Evolutionary conservation across 2,113 vertebrate species (phyloP).

Genomic region (Rhagologus leucostigma): DNA sequence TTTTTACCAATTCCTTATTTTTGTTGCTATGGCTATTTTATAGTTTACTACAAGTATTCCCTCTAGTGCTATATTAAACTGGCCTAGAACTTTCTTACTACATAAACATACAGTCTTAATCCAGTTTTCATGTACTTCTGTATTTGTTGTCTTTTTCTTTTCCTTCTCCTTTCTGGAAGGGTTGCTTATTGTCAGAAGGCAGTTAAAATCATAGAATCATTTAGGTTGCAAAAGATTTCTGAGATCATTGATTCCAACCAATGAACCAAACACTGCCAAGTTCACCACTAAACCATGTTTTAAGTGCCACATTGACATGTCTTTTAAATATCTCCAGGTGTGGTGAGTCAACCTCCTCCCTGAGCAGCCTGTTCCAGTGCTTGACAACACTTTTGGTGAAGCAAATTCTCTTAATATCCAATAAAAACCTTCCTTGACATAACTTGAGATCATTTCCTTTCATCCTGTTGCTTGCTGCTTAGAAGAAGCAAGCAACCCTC

Average conservation of each 20-base stretch:
- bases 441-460: neutral
- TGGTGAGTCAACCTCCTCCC: neutral
- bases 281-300: neutral
- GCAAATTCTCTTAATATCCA: neutral
- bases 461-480: neutral
- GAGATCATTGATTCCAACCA: neutral
- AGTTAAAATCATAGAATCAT: neutral
- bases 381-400: neutral
- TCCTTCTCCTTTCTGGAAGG: too few species aligned
- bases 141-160: neutral
- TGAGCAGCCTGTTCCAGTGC: neutral
- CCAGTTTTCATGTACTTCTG: neutral
- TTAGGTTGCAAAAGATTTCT: neutral
- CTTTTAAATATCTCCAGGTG: neutral
- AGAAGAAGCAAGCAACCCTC: too few species aligned
- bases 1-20: neutral
- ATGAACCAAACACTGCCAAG: neutral
- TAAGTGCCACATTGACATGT: neutral
- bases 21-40: neutral
- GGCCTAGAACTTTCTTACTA: neutral
- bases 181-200: neutral
- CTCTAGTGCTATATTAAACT: neutral
- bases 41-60: neutral
- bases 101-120: neutral
- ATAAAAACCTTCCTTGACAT: neutral